These are phyloP conservation scores for Sarcophaga peregrina DNA, from an alignment of 1,140 invertebrate genomes.

Conservation along the genomic window DNA sequence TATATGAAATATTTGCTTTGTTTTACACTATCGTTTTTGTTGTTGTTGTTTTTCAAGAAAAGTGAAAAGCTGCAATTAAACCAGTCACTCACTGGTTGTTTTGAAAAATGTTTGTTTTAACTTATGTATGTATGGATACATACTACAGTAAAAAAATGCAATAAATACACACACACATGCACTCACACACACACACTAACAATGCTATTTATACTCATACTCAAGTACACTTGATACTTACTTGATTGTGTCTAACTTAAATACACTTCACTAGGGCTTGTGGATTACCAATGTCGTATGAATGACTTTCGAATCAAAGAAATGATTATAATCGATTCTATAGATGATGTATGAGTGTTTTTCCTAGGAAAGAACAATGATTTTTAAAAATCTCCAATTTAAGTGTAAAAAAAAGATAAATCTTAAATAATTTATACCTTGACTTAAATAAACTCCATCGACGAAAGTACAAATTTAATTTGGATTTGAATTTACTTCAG, in stretches of 20 bases:
- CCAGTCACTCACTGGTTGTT: constrained; percentile 44
- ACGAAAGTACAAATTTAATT: too few species aligned
- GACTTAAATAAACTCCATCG: too few species aligned
- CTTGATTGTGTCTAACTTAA: background rate
- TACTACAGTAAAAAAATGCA: constrained; percentile 37
- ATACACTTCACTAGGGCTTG: background rate
- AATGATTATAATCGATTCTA: too few species aligned
- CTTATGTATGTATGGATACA: constrained; percentile 26
- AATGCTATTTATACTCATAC: background rate
- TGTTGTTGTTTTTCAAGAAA: constrained; percentile 40
- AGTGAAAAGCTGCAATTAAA: constrained; percentile 49
- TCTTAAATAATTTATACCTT: too few species aligned
- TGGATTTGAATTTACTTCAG: too few species aligned
- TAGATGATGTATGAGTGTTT: too few species aligned
- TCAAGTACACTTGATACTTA: too few species aligned
- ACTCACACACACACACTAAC: background rate
- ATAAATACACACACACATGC: background rate
- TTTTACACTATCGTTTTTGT: background rate
- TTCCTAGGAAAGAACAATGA: too few species aligned
- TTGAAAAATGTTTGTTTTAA: background rate
- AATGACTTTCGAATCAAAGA: too few species aligned
- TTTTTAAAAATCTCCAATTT: too few species aligned
- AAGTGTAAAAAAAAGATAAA: too few species aligned
- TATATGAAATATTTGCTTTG: background rate
- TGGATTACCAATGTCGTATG: background rate